Conservation (phyloP, 2,888 invertebrate genomes). For the Agrochola litura region DNA sequence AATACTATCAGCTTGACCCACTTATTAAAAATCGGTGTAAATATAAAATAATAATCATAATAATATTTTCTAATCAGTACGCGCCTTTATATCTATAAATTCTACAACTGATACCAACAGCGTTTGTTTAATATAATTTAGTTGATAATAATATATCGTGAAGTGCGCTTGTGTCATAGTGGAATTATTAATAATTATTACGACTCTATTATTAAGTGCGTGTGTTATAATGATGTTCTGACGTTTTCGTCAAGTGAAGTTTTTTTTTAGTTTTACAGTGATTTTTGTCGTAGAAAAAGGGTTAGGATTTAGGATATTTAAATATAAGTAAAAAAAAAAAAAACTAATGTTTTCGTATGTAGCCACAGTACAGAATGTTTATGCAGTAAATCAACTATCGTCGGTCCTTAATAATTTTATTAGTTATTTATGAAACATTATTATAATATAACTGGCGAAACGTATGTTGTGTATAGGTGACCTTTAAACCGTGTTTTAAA, state of each 20-base stretch:
- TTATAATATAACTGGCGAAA: background rate
- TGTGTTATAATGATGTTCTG: conserved; percentile 18
- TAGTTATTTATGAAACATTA: background rate
- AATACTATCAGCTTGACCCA: conserved; percentile 21
- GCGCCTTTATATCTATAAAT: conserved; percentile 41
- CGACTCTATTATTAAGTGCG: conserved; percentile 9
- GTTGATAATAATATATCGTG: conserved; percentile 24
- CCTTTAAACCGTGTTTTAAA: background rate
- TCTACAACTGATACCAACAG: conserved; percentile 15
- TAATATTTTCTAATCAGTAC: conserved; percentile 28
- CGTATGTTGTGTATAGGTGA: too few species aligned
- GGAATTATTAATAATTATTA: conserved; percentile 23
- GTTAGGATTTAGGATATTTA: background rate
- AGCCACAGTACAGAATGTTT: conserved; percentile 13
- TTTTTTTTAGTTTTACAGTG: conserved; percentile 9
- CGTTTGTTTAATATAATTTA: conserved; percentile 44
- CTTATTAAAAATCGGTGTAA: background rate
- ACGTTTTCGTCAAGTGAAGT: background rate
- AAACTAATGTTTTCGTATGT: background rate
- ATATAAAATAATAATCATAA: background rate
- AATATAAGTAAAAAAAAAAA: background rate
- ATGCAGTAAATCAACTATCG: conserved; percentile 40
- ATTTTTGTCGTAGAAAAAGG: background rate
- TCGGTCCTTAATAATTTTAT: background rate
- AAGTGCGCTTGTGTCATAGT: conserved; percentile 20